phyloP scores from a whole-genome alignment of 2,113 vertebrate genomes.

The Trematocara variabile region DNA sequence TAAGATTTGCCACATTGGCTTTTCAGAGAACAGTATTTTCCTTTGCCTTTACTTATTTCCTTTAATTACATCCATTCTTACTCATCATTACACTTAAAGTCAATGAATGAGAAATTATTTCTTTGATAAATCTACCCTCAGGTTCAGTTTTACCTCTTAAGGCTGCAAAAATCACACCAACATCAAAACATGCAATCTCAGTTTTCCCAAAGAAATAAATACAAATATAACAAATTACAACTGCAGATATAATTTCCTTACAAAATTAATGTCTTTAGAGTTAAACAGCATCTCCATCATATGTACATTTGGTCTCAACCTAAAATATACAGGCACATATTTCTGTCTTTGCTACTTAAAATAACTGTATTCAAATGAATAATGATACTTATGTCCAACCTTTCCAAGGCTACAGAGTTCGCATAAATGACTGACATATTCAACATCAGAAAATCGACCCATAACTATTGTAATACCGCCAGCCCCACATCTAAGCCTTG shows the following conservation, averaged over 20 bases:
- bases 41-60: not conserved
- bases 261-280: not conserved
- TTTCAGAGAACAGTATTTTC: not conserved
- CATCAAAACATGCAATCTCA: not conserved
- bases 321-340: not conserved
- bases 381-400: not conserved
- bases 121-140: not conserved
- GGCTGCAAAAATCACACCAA: not conserved
- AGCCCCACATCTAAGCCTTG: not conserved
- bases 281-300: not conserved
- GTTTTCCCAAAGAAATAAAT: not conserved
- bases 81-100: not conserved
- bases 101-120: not conserved
- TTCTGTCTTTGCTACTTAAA: not conserved
- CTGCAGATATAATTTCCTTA: not conserved
- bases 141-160: not conserved
- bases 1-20: not conserved
- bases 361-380: not conserved
- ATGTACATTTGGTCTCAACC: not conserved
- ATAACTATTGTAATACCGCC: not conserved
- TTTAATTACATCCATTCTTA: not conserved
- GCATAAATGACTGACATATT: not conserved
- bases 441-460: not conserved
- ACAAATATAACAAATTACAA: not conserved
- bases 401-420: not conserved